These are phyloP conservation scores for Unio delphinus DNA, from an alignment of 2,888 invertebrate species.

Conservation along the genomic window DNA sequence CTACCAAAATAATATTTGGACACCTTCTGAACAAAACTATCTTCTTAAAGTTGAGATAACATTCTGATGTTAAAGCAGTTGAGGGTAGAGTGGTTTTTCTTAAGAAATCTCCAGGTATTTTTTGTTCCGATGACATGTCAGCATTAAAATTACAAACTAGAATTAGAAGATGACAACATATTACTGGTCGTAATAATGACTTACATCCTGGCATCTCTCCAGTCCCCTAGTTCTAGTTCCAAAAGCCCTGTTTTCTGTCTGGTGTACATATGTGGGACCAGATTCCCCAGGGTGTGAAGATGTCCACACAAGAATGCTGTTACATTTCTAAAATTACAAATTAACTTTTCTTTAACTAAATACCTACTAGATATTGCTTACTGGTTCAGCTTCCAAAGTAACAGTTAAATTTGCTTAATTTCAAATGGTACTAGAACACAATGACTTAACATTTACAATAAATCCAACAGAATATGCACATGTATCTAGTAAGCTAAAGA, in stretches of 20 bases:
- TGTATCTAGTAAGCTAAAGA: no score
- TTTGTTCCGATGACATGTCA: not conserved
- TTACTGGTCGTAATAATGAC: constrained; percentile 10
- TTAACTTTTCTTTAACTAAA: not conserved
- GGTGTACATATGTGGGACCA: constrained; percentile 88
- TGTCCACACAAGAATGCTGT: constrained; percentile 91
- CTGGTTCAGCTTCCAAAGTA: no score
- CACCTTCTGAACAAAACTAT: no score
- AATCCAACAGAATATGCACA: no score
- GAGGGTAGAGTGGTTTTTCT: no score
- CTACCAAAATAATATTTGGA: no score
- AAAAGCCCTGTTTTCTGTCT: constrained; percentile 86
- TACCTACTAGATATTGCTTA: no score
- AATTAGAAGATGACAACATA: constrained; percentile 2
- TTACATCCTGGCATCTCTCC: constrained; percentile 90
- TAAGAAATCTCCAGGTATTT: not conserved
- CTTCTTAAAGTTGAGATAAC: no score
- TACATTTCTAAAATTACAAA: constrained; percentile 68
- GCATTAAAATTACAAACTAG: not conserved
- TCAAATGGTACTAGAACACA: no score
- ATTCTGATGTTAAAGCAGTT: no score
- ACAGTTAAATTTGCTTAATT: no score
- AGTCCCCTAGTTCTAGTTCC: constrained; percentile 92
- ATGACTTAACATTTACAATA: no score
- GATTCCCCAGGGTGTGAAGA: constrained; percentile 86